Evolutionary conservation across 2,888 invertebrate species (phyloP).

Genomic region (Synergus umbraculus): DNA sequence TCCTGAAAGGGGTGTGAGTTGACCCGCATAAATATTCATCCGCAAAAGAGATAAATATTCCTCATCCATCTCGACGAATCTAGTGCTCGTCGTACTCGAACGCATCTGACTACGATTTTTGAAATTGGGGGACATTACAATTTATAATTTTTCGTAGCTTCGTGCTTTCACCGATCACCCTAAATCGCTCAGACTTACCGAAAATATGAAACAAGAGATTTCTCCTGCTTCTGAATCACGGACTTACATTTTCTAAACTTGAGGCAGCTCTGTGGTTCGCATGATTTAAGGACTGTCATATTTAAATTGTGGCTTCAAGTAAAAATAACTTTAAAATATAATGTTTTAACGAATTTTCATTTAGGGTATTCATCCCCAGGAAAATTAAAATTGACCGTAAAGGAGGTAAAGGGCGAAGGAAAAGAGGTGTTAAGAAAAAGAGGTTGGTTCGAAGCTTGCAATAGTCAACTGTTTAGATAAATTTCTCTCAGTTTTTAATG

Average conservation of each 20-base stretch:
- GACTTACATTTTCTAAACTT: background rate
- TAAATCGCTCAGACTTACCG: conserved; percentile 10
- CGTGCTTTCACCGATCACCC: conserved; percentile 23
- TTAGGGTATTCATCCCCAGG: too few relatives aligned
- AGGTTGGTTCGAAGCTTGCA: too few relatives aligned
- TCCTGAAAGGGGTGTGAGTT: conserved; percentile 34
- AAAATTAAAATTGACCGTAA: too few relatives aligned
- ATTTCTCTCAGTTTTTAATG: too few relatives aligned
- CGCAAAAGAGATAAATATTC: conserved; percentile 56
- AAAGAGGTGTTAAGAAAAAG: too few relatives aligned
- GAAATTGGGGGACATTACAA: conserved; percentile 31
- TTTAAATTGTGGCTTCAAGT: conserved; percentile 8
- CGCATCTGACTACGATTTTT: conserved; percentile 24
- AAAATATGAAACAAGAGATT: conserved; percentile 24
- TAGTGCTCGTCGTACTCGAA: conserved; percentile 35
- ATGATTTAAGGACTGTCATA: background rate
- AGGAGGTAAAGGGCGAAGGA: too few relatives aligned
- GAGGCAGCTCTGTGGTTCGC: background rate
- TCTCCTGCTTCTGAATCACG: background rate
- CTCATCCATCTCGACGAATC: conserved; percentile 35
- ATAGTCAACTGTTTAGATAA: too few relatives aligned
- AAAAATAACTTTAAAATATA: too few relatives aligned
- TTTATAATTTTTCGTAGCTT: conserved; percentile 28
- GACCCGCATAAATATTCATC: conserved; percentile 55
- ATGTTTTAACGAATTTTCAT: too few relatives aligned